These are phyloP conservation scores for Tympanuchus pallidicinctus DNA, from an alignment of 2,113 vertebrate genomes.

Conservation along the genomic window DNA sequence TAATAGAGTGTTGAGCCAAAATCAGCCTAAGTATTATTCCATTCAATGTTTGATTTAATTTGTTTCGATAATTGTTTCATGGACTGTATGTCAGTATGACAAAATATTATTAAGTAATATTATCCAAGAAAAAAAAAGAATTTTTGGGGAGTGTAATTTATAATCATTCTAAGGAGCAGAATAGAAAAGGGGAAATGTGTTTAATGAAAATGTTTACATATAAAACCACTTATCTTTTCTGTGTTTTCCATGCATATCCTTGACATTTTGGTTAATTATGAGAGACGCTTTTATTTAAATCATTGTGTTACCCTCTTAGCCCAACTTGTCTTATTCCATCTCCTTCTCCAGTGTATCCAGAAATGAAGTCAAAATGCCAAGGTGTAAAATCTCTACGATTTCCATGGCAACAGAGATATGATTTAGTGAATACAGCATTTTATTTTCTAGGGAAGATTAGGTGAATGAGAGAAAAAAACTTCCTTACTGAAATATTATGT, in stretches of 20 bases:
- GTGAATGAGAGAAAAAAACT: not conserved
- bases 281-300: conserved; percentile 52
- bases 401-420: conserved; percentile 12
- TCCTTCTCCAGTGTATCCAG: not conserved
- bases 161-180: not conserved
- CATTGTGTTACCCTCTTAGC: conserved; percentile 20
- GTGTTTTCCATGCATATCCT: conserved; percentile 60
- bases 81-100: not conserved
- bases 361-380: conserved; percentile 60
- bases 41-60: not conserved
- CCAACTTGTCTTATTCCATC: not conserved
- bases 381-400: conserved; percentile 38
- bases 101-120: not conserved
- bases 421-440: not conserved
- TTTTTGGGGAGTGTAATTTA: conserved; percentile 33
- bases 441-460: not conserved
- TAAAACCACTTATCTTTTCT: conserved; percentile 8
- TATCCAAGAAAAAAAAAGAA: not conserved
- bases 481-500: not conserved
- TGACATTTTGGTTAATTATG: conserved; percentile 69
- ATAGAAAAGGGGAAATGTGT: conserved; percentile 12
- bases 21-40: not conserved
- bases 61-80: not conserved
- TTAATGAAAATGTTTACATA: conserved; percentile 37
- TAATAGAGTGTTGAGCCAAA: not conserved